These are phyloP conservation scores for Platycheirus rosarum DNA, from an alignment of 2,888 invertebrate species.

Conservation along the genomic window DNA sequence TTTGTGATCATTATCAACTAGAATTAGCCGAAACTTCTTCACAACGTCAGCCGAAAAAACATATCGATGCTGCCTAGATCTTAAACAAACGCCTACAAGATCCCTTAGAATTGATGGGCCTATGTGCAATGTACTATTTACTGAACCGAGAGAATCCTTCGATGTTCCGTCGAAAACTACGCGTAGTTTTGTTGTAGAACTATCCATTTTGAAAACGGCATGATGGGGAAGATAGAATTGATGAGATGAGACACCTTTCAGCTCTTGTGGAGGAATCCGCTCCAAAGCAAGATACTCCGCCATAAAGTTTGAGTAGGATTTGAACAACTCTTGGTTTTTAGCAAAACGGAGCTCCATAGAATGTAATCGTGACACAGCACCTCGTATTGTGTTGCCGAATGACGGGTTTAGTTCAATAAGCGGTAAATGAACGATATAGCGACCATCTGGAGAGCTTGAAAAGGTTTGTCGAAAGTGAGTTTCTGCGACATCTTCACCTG, in stretches of 20 bases:
- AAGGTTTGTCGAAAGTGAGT: background rate
- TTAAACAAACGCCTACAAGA: slow-evolving; percentile 1
- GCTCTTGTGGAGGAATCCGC: too few relatives aligned
- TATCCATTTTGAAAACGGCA: slow-evolving; percentile 1
- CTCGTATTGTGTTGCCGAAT: too few relatives aligned
- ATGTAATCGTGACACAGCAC: too few relatives aligned
- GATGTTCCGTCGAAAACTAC: background rate
- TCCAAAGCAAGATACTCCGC: background rate
- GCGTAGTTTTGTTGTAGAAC: background rate
- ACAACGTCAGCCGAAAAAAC: background rate
- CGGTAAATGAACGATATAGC: background rate
- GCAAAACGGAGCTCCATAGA: background rate
- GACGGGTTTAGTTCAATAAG: background rate
- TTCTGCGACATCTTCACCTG: too few relatives aligned
- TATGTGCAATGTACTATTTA: background rate
- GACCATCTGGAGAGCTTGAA: background rate
- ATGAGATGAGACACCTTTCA: background rate
- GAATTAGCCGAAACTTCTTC: slow-evolving; percentile 47
- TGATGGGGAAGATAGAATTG: slow-evolving; percentile 3
- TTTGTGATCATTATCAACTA: slow-evolving; percentile 48
- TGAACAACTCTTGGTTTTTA: background rate
- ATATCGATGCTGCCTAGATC: background rate
- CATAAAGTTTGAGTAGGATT: slow-evolving; percentile 1
- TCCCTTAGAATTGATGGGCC: background rate
- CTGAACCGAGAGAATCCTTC: background rate